Conservation (phyloP, 2,888 invertebrate species). For the Strigamia transsilvanica region DNA sequence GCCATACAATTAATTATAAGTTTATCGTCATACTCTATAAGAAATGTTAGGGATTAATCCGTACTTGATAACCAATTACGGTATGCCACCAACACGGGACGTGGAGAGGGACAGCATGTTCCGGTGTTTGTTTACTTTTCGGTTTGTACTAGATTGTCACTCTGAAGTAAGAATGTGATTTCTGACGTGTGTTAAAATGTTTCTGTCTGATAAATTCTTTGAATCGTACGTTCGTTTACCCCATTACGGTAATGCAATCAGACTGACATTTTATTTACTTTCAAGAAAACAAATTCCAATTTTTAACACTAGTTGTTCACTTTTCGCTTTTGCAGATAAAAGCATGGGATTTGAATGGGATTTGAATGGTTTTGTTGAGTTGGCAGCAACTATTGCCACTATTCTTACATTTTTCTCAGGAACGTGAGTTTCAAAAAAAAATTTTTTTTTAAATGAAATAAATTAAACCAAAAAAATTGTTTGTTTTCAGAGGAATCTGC, state of each 20-base stretch:
- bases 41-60: no score
- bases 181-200: neutral
- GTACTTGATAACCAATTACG: neutral
- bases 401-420: constrained; percentile 9
- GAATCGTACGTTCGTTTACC: neutral
- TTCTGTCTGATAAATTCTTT: constrained; percentile 1
- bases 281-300: neutral
- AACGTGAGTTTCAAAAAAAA: neutral
- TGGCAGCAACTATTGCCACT: neutral
- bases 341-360: neutral
- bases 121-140: neutral
- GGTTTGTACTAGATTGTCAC: neutral
- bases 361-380: constrained; percentile 2
- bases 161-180: neutral
- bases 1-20: neutral
- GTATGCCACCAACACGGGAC: neutral
- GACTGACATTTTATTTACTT: neutral
- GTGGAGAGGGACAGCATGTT: neutral
- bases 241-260: neutral
- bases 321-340: neutral
- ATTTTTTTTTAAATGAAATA: neutral
- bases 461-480: neutral
- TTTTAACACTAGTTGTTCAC: neutral
- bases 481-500: neutral
- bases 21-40: neutral